Evolutionary conservation across 2,888 invertebrate species (phyloP), one percentile per base, ranked within the genome.

Genomic region (Stegophylla sp.): DNA sequence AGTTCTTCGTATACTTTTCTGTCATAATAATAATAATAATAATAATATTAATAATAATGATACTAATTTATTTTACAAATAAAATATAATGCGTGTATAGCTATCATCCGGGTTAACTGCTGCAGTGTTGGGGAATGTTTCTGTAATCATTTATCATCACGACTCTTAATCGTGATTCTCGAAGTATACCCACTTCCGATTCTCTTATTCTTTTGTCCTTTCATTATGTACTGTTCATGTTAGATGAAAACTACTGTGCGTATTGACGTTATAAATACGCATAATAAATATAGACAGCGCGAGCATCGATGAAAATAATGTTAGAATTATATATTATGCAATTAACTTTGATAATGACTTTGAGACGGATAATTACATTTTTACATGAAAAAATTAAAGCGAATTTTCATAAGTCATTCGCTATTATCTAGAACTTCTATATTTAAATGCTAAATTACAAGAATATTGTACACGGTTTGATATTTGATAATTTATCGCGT

Each of bases 111-210:
- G 43, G 20, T 72, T 53, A 23, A 23, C 23, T 72, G 41, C 41
- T 56, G 56, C 23, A 56, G 5, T n/a, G 53, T 56, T 56, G 56
- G 56, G 1, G 17, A 20, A 26, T 3, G 72, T 26, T 72, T 34
- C 43, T 59, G 72, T 72, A 72, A 63, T 63, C 48, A 61, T 74
- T 74, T 74, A 63, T 20, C 26, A 23, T 76, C 75, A 66, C 75
- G 74, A 74, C 48, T 63, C 23, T 12, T 64, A 76, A 66, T 66
- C 75, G 75, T 76, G 75, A 76, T 76, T 51, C 20, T 64, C 23
- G 26, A 43, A 13, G n/a, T 41, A 76, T 64, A 7, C 10, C 3
- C 10, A 74, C 48, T 74, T 74, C 74, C 74, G 61, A 74, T 74
- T 74, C 45, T 61, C 15, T 45, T 61, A 61, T 61, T 61, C 17